Evolutionary conservation across 2,797 vertebrate genomes (phyloP).

Genomic region (Pyrocephalus nanus): DNA sequence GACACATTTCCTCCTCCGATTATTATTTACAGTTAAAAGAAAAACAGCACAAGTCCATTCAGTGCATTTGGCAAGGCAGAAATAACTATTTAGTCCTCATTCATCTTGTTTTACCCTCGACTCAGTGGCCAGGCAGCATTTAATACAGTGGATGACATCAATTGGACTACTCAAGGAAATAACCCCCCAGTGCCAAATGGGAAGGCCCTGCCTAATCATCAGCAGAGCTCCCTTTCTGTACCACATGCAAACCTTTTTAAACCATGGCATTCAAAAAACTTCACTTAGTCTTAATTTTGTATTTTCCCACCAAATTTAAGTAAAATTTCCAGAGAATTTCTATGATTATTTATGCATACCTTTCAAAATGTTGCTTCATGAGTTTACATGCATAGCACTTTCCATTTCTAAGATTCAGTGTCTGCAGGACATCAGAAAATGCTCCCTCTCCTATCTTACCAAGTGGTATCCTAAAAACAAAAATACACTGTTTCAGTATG

Average conservation of each 20-base stretch:
- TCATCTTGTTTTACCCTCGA: neutral
- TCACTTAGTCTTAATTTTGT: neutral
- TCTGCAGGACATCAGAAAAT: slow-evolving; percentile 88
- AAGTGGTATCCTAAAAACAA: slow-evolving; percentile 81
- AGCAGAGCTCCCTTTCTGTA: neutral
- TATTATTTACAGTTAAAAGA: neutral
- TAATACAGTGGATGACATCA: neutral
- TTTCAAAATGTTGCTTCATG: slow-evolving; percentile 87
- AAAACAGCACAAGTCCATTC: neutral
- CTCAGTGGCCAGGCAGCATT: neutral
- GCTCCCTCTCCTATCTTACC: slow-evolving; percentile 89
- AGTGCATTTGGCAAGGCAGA: neutral
- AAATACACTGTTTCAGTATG: neutral
- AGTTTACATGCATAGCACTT: slow-evolving; percentile 87
- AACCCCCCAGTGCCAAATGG: neutral
- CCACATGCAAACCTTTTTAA: neutral
- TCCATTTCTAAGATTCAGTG: slow-evolving; percentile 84
- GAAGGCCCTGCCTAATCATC: neutral
- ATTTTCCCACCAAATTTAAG: neutral
- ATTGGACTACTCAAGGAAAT: neutral
- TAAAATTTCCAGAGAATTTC: neutral
- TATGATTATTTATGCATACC: slow-evolving; percentile 70
- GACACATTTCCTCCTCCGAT: neutral
- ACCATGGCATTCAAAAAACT: neutral
- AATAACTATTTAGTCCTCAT: neutral